These are phyloP conservation scores for Clarias platycephalus DNA, from an alignment of 2,797 vertebrate genomes.

Conservation along the genomic window DNA sequence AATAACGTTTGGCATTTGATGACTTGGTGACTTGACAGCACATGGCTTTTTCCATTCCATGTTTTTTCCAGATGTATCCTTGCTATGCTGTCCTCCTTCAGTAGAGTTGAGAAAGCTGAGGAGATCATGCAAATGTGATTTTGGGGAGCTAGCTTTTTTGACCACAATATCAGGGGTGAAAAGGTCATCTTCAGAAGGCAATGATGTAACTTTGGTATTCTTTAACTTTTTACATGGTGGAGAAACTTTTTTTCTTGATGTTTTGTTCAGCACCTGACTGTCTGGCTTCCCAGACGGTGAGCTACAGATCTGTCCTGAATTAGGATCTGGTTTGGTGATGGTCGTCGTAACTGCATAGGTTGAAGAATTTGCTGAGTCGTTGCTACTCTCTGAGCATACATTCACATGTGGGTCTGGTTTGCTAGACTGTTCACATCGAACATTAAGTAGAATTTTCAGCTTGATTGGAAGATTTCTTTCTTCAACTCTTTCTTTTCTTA, in stretches of 20 bases:
- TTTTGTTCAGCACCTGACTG: background rate
- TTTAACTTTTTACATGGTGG: conserved; percentile 12
- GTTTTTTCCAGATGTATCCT: background rate
- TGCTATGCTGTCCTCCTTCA: background rate
- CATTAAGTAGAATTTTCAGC: background rate
- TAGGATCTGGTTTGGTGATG: background rate
- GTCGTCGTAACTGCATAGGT: background rate
- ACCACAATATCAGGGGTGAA: conserved; percentile 38
- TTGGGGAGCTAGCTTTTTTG: conserved; percentile 9
- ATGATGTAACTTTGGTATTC: rapidly evolving
- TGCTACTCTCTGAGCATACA: background rate
- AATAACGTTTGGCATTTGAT: background rate
- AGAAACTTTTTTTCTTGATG: background rate
- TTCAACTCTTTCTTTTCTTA: background rate
- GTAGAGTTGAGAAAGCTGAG: too few species aligned
- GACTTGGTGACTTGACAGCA: too few species aligned
- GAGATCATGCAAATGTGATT: too few species aligned
- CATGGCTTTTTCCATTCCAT: background rate
- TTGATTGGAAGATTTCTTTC: background rate
- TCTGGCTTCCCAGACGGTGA: background rate
- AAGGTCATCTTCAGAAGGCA: background rate
- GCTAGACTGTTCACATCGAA: background rate
- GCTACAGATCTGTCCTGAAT: background rate
- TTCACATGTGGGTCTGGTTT: background rate
- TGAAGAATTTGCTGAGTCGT: background rate